Evolutionary conservation across 1,140 invertebrate species (phyloP).

Genomic region (Episyrphus balteatus): DNA sequence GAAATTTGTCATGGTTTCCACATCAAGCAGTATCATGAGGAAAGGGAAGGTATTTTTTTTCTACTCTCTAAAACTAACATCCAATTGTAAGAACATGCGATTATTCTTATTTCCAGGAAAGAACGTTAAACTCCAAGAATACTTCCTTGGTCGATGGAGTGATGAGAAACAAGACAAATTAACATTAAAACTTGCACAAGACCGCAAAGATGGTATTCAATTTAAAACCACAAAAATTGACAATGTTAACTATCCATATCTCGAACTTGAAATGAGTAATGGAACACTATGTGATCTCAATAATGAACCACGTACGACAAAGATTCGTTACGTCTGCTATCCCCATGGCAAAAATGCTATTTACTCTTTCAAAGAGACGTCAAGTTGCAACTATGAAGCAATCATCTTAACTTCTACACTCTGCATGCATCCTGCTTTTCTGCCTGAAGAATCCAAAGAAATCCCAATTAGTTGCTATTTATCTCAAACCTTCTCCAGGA

Average conservation of each 20-base stretch:
- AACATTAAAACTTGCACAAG: conserved; percentile 37
- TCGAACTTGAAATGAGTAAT: conserved; percentile 66
- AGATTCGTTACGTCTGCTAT: conserved; percentile 77
- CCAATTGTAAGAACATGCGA: not conserved
- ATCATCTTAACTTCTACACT: conserved; percentile 74
- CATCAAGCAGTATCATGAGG: conserved; percentile 90
- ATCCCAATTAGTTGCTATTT: conserved; percentile 73
- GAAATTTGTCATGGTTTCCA: conserved; percentile 89
- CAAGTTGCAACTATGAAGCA: conserved; percentile 89
- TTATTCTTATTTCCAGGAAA: conserved; percentile 41
- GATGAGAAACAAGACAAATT: conserved; percentile 46
- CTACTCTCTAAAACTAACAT: no score
- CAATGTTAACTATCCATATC: conserved; percentile 70
- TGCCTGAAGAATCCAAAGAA: conserved; percentile 66
- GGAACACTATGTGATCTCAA: conserved; percentile 89
- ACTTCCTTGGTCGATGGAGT: conserved; percentile 65
- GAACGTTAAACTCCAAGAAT: conserved; percentile 69
- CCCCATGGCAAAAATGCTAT: conserved; percentile 80
- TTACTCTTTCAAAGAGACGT: conserved; percentile 84
- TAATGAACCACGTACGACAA: conserved; percentile 64
- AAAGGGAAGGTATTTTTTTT: conserved; percentile 78
- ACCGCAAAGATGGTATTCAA: conserved; percentile 35
- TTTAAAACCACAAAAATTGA: conserved; percentile 68
- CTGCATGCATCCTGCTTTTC: conserved; percentile 82
- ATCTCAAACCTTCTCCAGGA: conserved; percentile 56